These are phyloP conservation scores for Notospermus geniculatus DNA, from an alignment of 1,140 invertebrate genomes.

Conservation along the genomic window DNA sequence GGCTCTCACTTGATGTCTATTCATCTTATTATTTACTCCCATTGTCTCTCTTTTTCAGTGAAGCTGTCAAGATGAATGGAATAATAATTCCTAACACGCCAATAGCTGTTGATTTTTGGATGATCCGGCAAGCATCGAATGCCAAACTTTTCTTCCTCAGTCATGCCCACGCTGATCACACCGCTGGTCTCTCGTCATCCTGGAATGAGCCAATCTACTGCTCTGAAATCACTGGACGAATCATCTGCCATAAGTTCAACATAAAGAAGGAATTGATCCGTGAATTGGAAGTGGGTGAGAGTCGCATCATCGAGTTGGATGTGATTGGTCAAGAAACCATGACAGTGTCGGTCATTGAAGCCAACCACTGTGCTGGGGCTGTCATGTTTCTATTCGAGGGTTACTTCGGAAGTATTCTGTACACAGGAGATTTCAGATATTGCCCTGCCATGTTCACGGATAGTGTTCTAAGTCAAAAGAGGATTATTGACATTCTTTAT, in stretches of 20 bases:
- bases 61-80: conserved; percentile 43
- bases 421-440: conserved; percentile 57
- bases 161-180: conserved; percentile 53
- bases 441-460: conserved; percentile 31
- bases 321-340: conserved; percentile 37
- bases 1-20: no score
- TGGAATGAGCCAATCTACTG: conserved; percentile 52
- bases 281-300: conserved; percentile 41
- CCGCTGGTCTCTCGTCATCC: conserved; percentile 46
- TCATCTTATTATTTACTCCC: no score
- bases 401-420: conserved; percentile 56
- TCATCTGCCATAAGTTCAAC: conserved; percentile 32
- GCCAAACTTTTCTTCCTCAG: conserved; percentile 47
- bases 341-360: conserved; percentile 55
- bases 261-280: conserved; percentile 34
- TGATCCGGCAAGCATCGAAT: conserved; percentile 33
- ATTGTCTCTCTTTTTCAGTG: no score
- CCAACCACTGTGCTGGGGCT: conserved; percentile 58
- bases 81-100: conserved; percentile 45
- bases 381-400: conserved; percentile 60
- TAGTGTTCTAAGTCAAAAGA: conserved; percentile 24
- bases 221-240: conserved; percentile 38
- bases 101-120: conserved; percentile 55
- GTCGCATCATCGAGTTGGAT: conserved; percentile 46
- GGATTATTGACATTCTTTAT: conserved; percentile 52